A percentile compares a stretch with the other conserved stretches of the same genome.
Conservation (phyloP, 2,797 vertebrate species). For the Euphonia xanthogaster region DNA sequence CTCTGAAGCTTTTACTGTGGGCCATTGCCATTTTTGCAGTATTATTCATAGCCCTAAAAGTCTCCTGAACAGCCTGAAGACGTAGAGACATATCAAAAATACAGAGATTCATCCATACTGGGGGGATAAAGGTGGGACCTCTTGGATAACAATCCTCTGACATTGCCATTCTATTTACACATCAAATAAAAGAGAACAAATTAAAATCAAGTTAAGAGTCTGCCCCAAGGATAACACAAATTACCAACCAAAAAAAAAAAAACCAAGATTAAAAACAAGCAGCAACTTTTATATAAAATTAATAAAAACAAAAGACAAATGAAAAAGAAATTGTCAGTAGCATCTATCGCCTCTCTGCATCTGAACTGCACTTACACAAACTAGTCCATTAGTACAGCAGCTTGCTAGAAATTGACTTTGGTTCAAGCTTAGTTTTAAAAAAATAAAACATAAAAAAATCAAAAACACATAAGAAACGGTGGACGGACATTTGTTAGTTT, state of each 20-base stretch:
- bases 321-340: constrained; percentile 88
- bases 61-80: constrained; percentile 51
- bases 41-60: constrained; percentile 25
- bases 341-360: constrained; percentile 86
- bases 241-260: constrained; percentile 61
- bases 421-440: constrained; percentile 98
- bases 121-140: constrained; percentile 58
- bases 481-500: constrained; percentile 78
- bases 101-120: constrained; percentile 23
- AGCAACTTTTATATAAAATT: constrained; percentile 84
- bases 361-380: constrained; percentile 84
- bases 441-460: constrained; percentile 81
- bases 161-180: constrained; percentile 75
- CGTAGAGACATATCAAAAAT: constrained; percentile 37
- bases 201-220: constrained; percentile 74
- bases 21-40: constrained; percentile 9
- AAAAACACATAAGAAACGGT: constrained; percentile 73
- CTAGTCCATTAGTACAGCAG: constrained; percentile 93
- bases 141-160: constrained; percentile 66
- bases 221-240: constrained; percentile 78
- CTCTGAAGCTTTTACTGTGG: constrained; percentile 18
- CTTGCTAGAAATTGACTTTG: constrained; percentile 98
- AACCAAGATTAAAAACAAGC: constrained; percentile 80
- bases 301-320: constrained; percentile 78
- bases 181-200: constrained; percentile 62